Conservation (phyloP, 2,113 vertebrate species). For the Neoarius graeffei region DNA sequence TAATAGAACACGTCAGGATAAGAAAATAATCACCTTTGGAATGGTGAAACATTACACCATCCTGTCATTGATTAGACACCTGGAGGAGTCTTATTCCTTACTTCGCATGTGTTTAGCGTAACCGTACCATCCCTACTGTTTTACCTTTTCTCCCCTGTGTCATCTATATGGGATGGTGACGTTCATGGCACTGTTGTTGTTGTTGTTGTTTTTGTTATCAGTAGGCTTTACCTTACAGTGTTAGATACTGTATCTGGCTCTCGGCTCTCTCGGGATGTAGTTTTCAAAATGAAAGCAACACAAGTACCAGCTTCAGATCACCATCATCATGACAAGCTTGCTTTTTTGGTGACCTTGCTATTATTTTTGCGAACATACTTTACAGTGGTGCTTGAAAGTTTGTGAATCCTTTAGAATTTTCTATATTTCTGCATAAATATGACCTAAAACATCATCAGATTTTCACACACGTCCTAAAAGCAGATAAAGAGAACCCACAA, state of each 20-base stretch:
- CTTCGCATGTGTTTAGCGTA: background rate
- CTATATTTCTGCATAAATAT: too few species aligned
- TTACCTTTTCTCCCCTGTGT: background rate
- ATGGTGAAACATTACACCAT: background rate
- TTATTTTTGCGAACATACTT: background rate
- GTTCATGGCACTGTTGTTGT: background rate
- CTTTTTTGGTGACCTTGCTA: conserved; percentile 28
- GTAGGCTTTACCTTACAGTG: background rate
- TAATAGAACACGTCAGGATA: background rate
- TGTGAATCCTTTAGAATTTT: too few species aligned
- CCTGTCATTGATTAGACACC: background rate
- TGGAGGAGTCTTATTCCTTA: background rate
- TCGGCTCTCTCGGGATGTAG: conserved; percentile 12
- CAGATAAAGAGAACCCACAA: too few species aligned
- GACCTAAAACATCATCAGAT: too few species aligned
- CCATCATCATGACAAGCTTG: conserved; percentile 24
- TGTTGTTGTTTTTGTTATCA: too few species aligned
- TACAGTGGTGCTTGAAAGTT: too few species aligned
- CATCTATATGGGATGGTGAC: background rate
- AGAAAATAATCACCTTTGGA: background rate
- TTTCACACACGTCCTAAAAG: too few species aligned
- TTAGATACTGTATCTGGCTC: conserved; percentile 6
- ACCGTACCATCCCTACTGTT: background rate
- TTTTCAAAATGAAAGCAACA: conserved; percentile 27
- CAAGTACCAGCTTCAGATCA: conserved; percentile 17